Evolutionary conservation across 2,888 invertebrate species (phyloP).

Genomic region (Nemurella pictetii): DNA sequence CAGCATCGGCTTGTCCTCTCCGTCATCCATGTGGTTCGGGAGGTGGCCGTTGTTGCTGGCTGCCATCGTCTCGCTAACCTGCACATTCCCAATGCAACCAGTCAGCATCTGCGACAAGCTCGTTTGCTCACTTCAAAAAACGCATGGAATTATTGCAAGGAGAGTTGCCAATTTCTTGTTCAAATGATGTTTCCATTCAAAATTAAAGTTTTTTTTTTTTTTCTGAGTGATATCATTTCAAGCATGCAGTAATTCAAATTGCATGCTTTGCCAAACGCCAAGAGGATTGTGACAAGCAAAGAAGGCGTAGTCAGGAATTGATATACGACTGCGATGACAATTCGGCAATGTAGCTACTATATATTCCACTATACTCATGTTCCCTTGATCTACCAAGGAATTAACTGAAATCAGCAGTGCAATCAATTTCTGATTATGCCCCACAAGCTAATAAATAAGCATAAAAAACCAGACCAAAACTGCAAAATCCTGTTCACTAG

Average conservation of each 20-base stretch:
- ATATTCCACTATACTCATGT: background rate
- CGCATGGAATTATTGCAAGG: background rate
- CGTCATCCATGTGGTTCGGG: slow-evolving; percentile 64
- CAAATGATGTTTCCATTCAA: no score
- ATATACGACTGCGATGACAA: background rate
- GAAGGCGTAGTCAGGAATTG: background rate
- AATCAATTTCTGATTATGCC: background rate
- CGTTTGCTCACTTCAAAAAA: background rate
- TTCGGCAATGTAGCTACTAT: background rate
- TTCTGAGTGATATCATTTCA: background rate
- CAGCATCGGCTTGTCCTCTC: slow-evolving; percentile 76
- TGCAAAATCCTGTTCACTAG: slow-evolving; percentile 45
- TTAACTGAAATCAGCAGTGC: background rate
- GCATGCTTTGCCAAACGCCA: background rate
- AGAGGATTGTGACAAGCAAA: background rate
- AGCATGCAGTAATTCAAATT: background rate
- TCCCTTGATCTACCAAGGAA: background rate
- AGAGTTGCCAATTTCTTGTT: background rate
- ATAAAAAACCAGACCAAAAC: slow-evolving; percentile 43
- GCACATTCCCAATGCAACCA: slow-evolving; percentile 44
- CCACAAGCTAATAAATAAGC: slow-evolving; percentile 27
- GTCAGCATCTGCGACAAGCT: background rate
- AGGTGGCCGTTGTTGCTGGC: slow-evolving; percentile 67
- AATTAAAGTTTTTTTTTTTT: background rate
- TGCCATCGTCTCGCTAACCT: slow-evolving; percentile 82